Percentiles rank a stretch among this genome's conserved stretches.
phyloP scores from a whole-genome alignment of 2,113 vertebrate genomes.

The Illadopsis cleaveri region DNA sequence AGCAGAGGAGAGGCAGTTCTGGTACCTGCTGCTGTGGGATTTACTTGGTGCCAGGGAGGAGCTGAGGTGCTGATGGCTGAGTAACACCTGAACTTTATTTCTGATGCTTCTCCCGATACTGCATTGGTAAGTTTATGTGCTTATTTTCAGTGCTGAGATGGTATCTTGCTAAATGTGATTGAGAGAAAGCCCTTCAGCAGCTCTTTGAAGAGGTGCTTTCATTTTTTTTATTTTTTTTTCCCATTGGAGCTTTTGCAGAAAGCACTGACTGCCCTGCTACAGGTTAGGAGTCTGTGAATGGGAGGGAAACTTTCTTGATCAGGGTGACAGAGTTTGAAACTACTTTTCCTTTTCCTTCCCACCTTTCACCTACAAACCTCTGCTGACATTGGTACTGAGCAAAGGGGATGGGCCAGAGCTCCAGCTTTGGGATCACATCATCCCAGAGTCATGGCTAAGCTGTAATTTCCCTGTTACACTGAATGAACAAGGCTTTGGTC shows the following conservation, averaged over 20 bases:
- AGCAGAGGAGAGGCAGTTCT: background rate
- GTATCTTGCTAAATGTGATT: background rate
- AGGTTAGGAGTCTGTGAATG: background rate
- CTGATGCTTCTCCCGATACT: background rate
- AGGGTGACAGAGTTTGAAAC: background rate
- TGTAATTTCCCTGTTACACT: background rate
- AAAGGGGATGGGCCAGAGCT: background rate
- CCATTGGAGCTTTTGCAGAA: background rate
- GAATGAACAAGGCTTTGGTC: background rate
- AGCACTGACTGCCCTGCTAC: background rate
- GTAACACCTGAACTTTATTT: background rate
- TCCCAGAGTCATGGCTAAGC: background rate
- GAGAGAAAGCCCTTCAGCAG: background rate
- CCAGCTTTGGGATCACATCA: background rate
- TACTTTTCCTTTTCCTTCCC: background rate
- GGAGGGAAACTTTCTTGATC: background rate
- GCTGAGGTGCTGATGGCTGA: constrained; percentile 1
- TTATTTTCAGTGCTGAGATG: constrained; percentile 6
- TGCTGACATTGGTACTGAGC: background rate
- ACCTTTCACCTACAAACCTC: background rate
- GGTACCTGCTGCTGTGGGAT: background rate
- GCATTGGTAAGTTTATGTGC: constrained; percentile 61
- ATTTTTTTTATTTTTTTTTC: background rate
- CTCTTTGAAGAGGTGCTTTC: background rate
- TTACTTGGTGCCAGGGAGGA: constrained; percentile 4